These are phyloP conservation scores for Pampusana beccarii DNA, from an alignment of 2,113 vertebrate species.

Conservation along the genomic window DNA sequence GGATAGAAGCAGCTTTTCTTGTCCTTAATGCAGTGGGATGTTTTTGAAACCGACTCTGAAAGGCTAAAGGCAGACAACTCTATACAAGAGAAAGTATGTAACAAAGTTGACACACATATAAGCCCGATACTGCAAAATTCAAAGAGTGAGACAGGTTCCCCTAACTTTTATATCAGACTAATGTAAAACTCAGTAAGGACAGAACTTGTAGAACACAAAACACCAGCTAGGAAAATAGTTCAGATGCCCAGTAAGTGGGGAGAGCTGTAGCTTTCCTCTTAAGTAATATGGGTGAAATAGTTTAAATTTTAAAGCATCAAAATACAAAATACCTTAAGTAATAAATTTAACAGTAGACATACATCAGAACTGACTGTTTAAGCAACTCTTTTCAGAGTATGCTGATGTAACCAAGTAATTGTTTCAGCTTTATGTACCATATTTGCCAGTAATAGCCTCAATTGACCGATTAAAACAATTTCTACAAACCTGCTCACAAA, in stretches of 20 bases:
- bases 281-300: not conserved
- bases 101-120: not conserved
- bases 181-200: not conserved
- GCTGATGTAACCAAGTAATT: not conserved
- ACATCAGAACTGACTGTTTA: not conserved
- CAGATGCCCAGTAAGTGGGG: not conserved
- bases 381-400: not conserved
- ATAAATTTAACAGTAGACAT: not conserved
- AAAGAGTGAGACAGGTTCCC: not conserved
- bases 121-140: not conserved
- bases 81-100: not conserved
- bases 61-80: not conserved
- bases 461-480: not conserved
- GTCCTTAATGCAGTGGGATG: not conserved
- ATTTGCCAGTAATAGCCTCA: not conserved
- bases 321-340: not conserved
- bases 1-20: not conserved
- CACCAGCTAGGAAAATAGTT: not conserved
- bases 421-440: not conserved
- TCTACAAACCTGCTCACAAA: not conserved
- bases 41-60: not conserved
- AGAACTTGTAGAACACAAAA: not conserved
- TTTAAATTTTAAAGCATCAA: not conserved
- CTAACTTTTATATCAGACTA: not conserved
- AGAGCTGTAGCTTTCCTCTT: not conserved